Conservation (phyloP, 2,113 vertebrate species). For the Ginglymostoma cirratum region DNA sequence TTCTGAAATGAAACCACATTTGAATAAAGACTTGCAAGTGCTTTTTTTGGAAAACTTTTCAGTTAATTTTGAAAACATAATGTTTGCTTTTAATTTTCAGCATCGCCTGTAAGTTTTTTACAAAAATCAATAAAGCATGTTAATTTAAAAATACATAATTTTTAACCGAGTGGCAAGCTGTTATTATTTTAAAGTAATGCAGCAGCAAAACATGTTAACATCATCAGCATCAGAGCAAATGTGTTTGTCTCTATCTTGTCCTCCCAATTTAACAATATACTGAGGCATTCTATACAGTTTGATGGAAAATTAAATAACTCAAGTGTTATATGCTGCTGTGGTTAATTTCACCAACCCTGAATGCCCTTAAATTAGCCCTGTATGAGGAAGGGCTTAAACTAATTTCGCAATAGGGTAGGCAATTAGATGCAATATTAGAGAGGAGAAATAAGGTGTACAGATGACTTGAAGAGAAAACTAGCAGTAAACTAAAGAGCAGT, state of each 20-base stretch:
- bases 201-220: background rate
- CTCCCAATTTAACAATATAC: background rate
- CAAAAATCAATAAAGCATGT: background rate
- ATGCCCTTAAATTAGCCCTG: background rate
- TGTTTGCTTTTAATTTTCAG: background rate
- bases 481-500: too few relatives aligned
- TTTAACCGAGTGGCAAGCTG: background rate
- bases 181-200: background rate
- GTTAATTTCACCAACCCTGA: background rate
- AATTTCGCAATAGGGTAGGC: background rate
- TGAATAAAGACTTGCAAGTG: background rate
- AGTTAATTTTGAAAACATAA: conserved; percentile 10
- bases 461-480: too few relatives aligned
- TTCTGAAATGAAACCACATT: background rate
- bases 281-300: background rate
- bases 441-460: background rate
- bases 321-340: background rate
- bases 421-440: background rate
- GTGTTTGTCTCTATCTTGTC: background rate
- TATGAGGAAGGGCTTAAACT: background rate
- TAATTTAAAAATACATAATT: background rate
- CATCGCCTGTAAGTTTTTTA: conserved; percentile 7
- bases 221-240: background rate
- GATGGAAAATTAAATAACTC: background rate
- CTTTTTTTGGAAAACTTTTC: background rate